Percentiles rank a stretch among this genome's conserved stretches.
Conservation (phyloP, 2,113 vertebrate genomes). For the Bos javanicus region DNA sequence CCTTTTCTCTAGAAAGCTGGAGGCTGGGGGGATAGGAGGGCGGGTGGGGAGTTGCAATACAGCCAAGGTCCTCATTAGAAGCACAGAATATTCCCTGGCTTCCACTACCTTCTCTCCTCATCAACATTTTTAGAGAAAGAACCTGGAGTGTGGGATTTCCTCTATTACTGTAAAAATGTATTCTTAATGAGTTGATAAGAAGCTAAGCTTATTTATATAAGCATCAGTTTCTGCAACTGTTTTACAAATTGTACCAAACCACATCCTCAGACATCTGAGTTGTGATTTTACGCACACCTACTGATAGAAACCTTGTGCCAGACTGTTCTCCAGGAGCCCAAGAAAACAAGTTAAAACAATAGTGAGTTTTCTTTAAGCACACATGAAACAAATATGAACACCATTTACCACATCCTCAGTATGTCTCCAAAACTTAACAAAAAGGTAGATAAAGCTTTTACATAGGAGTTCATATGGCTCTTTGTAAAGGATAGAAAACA, state of each 20-base stretch:
- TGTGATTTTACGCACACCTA: background rate
- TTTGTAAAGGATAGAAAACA: background rate
- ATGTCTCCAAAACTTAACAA: background rate
- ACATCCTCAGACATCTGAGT: background rate
- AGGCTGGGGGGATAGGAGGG: background rate
- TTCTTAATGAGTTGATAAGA: background rate
- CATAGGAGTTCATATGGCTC: background rate
- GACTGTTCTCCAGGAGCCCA: background rate
- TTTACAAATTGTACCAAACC: background rate
- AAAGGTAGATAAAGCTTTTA: background rate
- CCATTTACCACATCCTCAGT: background rate
- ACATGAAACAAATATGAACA: background rate
- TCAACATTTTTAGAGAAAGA: background rate
- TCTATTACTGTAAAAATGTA: background rate
- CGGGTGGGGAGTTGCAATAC: fast-evolving
- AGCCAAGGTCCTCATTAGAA: background rate
- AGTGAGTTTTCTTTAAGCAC: background rate
- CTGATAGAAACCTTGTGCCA: background rate
- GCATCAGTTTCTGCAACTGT: background rate
- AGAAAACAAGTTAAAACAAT: background rate
- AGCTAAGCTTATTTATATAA: background rate
- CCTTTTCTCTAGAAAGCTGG: background rate
- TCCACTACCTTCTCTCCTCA: slow-evolving; percentile 10
- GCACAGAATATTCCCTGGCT: background rate
- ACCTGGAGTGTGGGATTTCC: background rate